Percentiles rank a stretch among this genome's conserved stretches.
phyloP scores from a whole-genome alignment of 2,888 invertebrate genomes.

The Cephus pulcher region DNA sequence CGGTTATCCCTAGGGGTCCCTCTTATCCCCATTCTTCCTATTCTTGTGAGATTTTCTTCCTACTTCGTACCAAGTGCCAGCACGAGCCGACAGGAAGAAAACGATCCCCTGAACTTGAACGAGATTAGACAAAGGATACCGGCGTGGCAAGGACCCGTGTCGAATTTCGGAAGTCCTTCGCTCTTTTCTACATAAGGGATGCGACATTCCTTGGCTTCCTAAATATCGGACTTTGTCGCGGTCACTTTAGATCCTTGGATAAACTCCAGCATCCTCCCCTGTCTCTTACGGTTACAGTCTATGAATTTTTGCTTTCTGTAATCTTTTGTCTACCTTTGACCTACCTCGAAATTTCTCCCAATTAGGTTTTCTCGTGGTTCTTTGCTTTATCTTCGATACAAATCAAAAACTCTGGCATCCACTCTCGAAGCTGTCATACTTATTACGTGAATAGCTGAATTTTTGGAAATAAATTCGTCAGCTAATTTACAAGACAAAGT shows the following conservation, averaged over 20 bases:
- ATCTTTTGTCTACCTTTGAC: conserved; percentile 25
- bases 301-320: conserved; percentile 28
- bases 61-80: background rate
- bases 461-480: background rate
- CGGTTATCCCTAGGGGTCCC: conserved; percentile 53
- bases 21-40: background rate
- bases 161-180: conserved; percentile 23
- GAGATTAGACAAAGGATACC: conserved; percentile 24
- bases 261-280: background rate
- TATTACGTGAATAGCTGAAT: background rate
- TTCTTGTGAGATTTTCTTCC: conserved; percentile 4
- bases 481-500: background rate
- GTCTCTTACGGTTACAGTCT: conserved; percentile 2
- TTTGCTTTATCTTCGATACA: background rate
- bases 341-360: conserved; percentile 18
- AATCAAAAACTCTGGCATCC: background rate
- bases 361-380: conserved; percentile 26
- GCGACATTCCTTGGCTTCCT: background rate
- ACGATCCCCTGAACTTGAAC: background rate
- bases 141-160: conserved; percentile 20
- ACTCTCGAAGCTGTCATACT: background rate
- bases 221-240: background rate
- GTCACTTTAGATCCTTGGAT: background rate
- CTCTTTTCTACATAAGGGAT: background rate
- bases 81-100: background rate